A percentile compares a stretch with the other conserved stretches of the same genome.
Conservation (phyloP, 2,113 vertebrate species). For the Varanus komodoensis region DNA sequence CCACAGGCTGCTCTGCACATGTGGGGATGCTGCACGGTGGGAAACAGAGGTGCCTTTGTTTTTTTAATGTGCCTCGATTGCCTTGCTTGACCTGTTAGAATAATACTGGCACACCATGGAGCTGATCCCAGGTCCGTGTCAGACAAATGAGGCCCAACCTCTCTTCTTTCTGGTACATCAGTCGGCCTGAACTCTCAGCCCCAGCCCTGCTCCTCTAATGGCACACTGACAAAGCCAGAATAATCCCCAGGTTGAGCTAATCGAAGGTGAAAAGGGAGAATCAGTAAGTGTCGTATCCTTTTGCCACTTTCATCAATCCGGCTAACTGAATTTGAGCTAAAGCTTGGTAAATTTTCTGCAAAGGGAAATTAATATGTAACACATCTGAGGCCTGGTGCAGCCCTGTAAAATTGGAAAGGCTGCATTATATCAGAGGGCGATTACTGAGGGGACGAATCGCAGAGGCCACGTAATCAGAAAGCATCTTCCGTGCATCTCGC, state of each 20-base stretch:
- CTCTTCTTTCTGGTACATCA: slow-evolving; percentile 73
- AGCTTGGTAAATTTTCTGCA: slow-evolving; percentile 89
- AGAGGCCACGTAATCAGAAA: slow-evolving; percentile 89
- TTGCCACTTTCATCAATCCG: slow-evolving; percentile 99
- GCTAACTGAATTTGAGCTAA: slow-evolving; percentile 96
- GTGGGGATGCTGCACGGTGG: background rate
- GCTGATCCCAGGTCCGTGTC: slow-evolving; percentile 72
- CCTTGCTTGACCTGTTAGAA: slow-evolving; percentile 62
- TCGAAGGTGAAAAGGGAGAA: slow-evolving; percentile 99
- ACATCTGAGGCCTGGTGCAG: slow-evolving; percentile 88
- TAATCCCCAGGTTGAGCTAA: slow-evolving; percentile 92
- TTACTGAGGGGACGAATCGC: slow-evolving; percentile 88
- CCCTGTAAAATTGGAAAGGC: slow-evolving; percentile 87
- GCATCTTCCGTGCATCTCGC: slow-evolving; percentile 87
- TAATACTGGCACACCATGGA: slow-evolving; percentile 64
- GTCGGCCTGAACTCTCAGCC: slow-evolving; percentile 76
- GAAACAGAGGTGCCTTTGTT: slow-evolving; percentile 28
- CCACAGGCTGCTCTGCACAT: slow-evolving; percentile 18
- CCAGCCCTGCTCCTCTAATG: slow-evolving; percentile 80
- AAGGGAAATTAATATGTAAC: slow-evolving; percentile 98
- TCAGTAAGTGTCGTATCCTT: slow-evolving; percentile 97
- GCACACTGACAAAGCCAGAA: slow-evolving; percentile 89
- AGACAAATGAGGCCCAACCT: slow-evolving; percentile 71
- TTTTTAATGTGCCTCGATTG: slow-evolving; percentile 14
- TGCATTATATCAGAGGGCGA: slow-evolving; percentile 83